These are phyloP conservation scores for Hydractinia echinata DNA, from an alignment of 30 jellyfish, hydroid and myxozoan genomes.

Conservation along the genomic window DNA sequence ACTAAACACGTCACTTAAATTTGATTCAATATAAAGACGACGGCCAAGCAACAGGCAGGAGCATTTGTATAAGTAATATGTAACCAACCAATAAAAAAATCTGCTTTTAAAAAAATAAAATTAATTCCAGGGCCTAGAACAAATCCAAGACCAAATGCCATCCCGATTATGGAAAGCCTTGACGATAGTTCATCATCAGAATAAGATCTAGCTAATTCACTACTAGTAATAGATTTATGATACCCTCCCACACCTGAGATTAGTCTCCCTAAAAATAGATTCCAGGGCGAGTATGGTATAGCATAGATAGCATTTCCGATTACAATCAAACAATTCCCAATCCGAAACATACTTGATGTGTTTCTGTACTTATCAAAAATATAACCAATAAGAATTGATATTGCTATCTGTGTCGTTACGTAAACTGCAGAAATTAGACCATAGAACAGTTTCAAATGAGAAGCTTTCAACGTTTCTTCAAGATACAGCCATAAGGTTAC, in stretches of 20 bases:
- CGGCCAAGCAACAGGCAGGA: conserved; percentile 31
- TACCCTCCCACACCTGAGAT: neutral
- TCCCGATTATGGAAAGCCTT: conserved; percentile 10
- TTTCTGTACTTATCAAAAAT: no score
- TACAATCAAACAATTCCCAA: no score
- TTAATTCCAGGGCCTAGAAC: conserved; percentile 34
- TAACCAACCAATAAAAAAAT: conserved; percentile 30
- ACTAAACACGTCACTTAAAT: neutral
- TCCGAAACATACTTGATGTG: no score
- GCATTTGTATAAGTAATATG: conserved; percentile 16
- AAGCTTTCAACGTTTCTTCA: no score
- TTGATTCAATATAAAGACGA: neutral
- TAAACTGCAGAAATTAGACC: no score
- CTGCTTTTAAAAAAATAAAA: neutral
- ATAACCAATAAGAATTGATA: no score
- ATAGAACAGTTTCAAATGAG: no score
- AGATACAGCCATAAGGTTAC: no score
- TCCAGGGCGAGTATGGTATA: neutral
- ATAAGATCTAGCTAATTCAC: neutral
- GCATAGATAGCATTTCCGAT: neutral
- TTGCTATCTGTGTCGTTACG: no score
- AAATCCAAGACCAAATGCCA: conserved; percentile 29
- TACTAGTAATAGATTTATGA: neutral
- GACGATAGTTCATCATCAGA: neutral
- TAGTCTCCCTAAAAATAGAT: neutral